phyloP scores from a whole-genome alignment of 2,888 invertebrate genomes.

The Clivina fossor region DNA sequence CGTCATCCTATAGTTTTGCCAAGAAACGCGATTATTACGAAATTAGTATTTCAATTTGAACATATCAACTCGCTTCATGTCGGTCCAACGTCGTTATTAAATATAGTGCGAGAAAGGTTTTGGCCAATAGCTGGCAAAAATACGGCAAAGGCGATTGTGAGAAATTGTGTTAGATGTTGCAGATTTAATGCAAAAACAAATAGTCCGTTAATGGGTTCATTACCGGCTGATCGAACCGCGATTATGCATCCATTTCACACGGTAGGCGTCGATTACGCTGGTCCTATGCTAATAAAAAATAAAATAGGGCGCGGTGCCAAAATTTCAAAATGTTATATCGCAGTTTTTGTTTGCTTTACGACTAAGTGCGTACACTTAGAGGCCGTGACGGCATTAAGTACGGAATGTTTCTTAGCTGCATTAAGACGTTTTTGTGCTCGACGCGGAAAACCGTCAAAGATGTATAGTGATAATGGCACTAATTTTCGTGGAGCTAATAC shows the following conservation, averaged over 20 bases:
- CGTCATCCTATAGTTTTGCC: not conserved
- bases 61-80: conserved; percentile 2
- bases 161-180: conserved; percentile 3
- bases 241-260: conserved; percentile 4
- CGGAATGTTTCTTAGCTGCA: not conserved
- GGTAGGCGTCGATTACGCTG: conserved; percentile 1
- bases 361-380: conserved; percentile 1
- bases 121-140: conserved; percentile 5
- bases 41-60: not conserved
- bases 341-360: not conserved
- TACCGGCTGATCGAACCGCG: not conserved
- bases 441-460: conserved; percentile 2
- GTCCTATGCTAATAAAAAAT: not conserved
- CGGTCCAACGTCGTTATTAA: not conserved
- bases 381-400: not conserved
- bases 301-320: not conserved
- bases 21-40: not conserved
- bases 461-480: conserved; percentile 4
- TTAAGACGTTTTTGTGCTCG: conserved; percentile 1
- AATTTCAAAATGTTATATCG: not conserved
- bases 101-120: not conserved
- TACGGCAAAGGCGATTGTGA: conserved; percentile 2
- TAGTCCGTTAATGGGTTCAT: not conserved
- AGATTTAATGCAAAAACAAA: not conserved
- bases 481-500: not conserved